Evolutionary conservation across 2,113 vertebrate species (phyloP).

Genomic region (Aleadryas rufinucha): DNA sequence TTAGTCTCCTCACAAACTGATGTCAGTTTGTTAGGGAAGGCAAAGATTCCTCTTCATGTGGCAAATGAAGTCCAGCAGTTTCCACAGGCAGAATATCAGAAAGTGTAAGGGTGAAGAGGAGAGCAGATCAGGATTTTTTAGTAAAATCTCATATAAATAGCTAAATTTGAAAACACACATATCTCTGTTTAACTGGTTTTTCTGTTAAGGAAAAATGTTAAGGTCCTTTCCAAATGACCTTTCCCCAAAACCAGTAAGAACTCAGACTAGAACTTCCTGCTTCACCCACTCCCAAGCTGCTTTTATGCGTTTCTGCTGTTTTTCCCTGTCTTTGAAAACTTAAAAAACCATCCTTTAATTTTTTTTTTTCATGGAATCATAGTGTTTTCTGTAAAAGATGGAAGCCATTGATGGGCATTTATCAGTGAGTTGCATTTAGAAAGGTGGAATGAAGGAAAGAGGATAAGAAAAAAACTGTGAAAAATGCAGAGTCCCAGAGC

Average conservation of each 20-base stretch:
- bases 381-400: background rate
- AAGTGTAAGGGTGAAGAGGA: background rate
- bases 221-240: background rate
- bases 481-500: background rate
- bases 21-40: background rate
- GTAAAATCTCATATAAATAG: background rate
- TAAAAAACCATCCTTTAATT: background rate
- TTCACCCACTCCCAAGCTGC: background rate
- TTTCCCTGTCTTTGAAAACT: background rate
- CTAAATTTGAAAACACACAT: background rate
- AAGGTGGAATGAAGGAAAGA: background rate
- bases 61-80: background rate
- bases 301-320: background rate
- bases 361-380: background rate
- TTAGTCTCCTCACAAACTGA: background rate
- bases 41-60: background rate
- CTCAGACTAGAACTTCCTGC: background rate
- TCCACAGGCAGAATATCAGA: background rate
- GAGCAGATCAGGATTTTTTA: background rate
- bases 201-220: background rate
- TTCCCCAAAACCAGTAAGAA: background rate
- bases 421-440: background rate
- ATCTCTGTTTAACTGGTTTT: background rate
- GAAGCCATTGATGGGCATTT: background rate
- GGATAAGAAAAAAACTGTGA: background rate